These are phyloP conservation scores for Euthynnus affinis DNA, from an alignment of 2,797 vertebrate species.

Conservation along the genomic window DNA sequence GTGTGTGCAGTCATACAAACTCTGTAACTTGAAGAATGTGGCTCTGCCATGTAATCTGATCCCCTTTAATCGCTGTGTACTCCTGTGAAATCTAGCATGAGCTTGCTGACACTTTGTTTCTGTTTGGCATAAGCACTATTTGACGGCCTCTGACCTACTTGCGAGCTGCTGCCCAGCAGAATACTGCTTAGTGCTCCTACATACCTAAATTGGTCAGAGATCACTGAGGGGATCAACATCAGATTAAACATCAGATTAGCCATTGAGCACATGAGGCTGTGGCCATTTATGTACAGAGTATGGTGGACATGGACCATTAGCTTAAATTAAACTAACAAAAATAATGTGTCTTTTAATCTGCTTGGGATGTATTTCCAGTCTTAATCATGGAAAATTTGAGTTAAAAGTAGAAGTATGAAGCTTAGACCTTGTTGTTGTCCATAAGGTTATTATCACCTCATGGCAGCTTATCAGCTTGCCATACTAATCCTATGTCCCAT, in stretches of 20 bases:
- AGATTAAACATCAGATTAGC: constrained; percentile 75
- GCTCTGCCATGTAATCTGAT: constrained; percentile 67
- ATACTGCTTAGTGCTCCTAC: constrained; percentile 52
- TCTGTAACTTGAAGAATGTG: constrained; percentile 72
- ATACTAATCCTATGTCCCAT: constrained; percentile 49
- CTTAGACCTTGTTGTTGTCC: constrained; percentile 7
- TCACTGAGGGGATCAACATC: constrained; percentile 71
- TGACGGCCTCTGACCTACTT: constrained; percentile 80
- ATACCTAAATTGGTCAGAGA: constrained; percentile 76
- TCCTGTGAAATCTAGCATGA: constrained; percentile 81
- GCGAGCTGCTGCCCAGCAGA: constrained; percentile 57
- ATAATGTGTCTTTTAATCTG: neutral
- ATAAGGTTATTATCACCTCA: constrained; percentile 50
- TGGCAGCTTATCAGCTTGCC: constrained; percentile 49
- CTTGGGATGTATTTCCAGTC: neutral
- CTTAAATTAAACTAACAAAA: neutral
- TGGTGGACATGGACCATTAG: neutral
- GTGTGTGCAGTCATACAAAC: constrained; percentile 7
- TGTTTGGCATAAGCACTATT: constrained; percentile 74
- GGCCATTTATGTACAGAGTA: constrained; percentile 2
- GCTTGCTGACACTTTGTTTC: constrained; percentile 78
- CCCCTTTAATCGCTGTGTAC: constrained; percentile 75
- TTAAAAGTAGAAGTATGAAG: neutral
- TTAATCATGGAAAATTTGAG: neutral
- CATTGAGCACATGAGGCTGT: constrained; percentile 28